phyloP scores from a whole-genome alignment of 2,888 invertebrate species.

The Epirrhoe tristata region DNA sequence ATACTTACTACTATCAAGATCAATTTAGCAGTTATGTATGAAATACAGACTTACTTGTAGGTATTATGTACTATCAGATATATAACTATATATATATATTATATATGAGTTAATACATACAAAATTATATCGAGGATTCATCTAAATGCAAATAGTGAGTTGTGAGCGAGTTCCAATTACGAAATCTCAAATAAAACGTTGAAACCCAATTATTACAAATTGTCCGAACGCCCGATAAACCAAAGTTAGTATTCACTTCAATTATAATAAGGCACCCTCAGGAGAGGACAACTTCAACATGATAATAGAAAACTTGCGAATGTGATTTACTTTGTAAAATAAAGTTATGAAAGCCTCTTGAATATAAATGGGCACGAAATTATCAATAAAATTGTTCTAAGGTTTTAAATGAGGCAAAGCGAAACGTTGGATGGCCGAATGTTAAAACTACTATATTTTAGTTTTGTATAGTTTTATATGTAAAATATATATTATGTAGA shows the following conservation, averaged over 20 bases:
- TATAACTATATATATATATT: too few relatives aligned
- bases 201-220: slow-evolving; percentile 29
- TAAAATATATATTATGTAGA: background rate
- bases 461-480: background rate
- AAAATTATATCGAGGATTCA: background rate
- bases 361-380: background rate
- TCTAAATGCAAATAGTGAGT: background rate
- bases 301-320: slow-evolving; percentile 42
- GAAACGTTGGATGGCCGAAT: background rate
- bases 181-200: slow-evolving; percentile 21
- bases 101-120: background rate
- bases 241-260: slow-evolving; percentile 37
- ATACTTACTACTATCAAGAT: too few relatives aligned
- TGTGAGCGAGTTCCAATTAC: slow-evolving; percentile 15
- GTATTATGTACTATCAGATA: too few relatives aligned
- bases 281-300: slow-evolving; percentile 48
- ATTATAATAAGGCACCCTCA: slow-evolving; percentile 40
- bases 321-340: slow-evolving; percentile 6
- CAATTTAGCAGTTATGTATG: too few relatives aligned
- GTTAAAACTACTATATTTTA: too few relatives aligned
- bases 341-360: slow-evolving; percentile 1
- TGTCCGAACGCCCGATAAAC: slow-evolving; percentile 22
- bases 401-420: background rate
- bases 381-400: background rate
- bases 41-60: too few relatives aligned